These are phyloP conservation scores for Aspiorhynchus laticeps DNA, from an alignment of 2,113 vertebrate species.

Conservation along the genomic window DNA sequence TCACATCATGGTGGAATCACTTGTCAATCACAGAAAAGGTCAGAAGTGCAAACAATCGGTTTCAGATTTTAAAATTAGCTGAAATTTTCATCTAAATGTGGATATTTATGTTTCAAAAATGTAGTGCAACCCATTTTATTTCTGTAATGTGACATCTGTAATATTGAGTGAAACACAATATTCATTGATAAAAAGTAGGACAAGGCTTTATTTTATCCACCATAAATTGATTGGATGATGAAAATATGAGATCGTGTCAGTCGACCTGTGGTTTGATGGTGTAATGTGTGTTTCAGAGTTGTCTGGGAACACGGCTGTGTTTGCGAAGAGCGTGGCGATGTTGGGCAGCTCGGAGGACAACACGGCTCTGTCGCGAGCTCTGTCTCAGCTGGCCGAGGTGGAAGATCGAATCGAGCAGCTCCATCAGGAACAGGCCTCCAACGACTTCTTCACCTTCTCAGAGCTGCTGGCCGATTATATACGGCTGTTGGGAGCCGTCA, in stretches of 20 bases:
- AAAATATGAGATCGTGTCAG: neutral
- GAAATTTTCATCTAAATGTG: neutral
- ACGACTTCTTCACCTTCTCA: slow-evolving; percentile 89
- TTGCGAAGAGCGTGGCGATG: slow-evolving; percentile 97
- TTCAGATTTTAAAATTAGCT: neutral
- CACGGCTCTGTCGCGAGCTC: slow-evolving; percentile 91
- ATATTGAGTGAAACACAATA: neutral
- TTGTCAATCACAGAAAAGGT: slow-evolving; percentile 96
- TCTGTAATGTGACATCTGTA: neutral
- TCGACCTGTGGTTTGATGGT: neutral
- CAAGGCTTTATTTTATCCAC: neutral
- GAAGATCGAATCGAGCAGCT: slow-evolving; percentile 96
- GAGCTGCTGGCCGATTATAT: slow-evolving; percentile 95
- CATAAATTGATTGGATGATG: neutral
- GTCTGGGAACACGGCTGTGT: slow-evolving; percentile 87
- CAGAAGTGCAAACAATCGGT: neutral
- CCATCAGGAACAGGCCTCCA: slow-evolving; percentile 92
- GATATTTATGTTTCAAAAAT: neutral
- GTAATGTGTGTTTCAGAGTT: slow-evolving; percentile 71
- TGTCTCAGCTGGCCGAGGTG: slow-evolving; percentile 96
- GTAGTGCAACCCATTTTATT: neutral
- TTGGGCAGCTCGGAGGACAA: slow-evolving; percentile 97
- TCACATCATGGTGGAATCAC: slow-evolving; percentile 85
- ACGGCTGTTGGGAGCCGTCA: slow-evolving; percentile 89
- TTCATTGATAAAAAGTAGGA: neutral